A percentile compares a stretch with the other conserved stretches of the same genome.
These are phyloP conservation scores for Pollimyrus isidori DNA, from an alignment of 2,113 vertebrate species.

Conservation along the genomic window DNA sequence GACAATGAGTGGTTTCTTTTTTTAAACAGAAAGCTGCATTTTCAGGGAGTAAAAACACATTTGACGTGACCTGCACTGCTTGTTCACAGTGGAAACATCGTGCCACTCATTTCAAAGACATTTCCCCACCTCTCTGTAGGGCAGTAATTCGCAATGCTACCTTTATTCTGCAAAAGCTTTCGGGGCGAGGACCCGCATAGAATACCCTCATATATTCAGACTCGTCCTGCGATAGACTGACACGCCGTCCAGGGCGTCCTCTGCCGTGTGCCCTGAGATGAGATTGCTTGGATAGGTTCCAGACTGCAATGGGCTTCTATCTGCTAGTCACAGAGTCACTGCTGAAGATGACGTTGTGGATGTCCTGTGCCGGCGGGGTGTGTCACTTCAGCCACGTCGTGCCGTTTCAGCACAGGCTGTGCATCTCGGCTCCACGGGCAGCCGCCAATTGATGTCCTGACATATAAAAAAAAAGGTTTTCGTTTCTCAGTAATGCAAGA, in stretches of 20 bases:
- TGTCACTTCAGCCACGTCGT: background rate
- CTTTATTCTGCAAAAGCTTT: background rate
- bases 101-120: background rate
- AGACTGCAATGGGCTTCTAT: background rate
- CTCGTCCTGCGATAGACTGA: background rate
- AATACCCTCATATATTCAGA: background rate
- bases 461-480: background rate
- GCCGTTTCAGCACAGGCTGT: background rate
- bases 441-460: background rate
- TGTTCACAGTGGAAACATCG: background rate
- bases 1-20: background rate
- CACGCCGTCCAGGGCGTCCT: background rate
- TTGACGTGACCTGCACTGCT: background rate
- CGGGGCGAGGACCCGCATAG: background rate
- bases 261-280: background rate
- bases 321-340: background rate
- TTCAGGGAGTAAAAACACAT: background rate
- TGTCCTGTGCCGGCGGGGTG: background rate
- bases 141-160: background rate
- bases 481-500: background rate
- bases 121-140: background rate
- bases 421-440: background rate
- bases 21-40: constrained; percentile 1
- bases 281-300: background rate
- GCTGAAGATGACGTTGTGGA: background rate